Percentiles rank a stretch among this genome's conserved stretches.
phyloP scores from a whole-genome alignment of 2,797 vertebrate genomes.

The Eupleurogrammus muticus region DNA sequence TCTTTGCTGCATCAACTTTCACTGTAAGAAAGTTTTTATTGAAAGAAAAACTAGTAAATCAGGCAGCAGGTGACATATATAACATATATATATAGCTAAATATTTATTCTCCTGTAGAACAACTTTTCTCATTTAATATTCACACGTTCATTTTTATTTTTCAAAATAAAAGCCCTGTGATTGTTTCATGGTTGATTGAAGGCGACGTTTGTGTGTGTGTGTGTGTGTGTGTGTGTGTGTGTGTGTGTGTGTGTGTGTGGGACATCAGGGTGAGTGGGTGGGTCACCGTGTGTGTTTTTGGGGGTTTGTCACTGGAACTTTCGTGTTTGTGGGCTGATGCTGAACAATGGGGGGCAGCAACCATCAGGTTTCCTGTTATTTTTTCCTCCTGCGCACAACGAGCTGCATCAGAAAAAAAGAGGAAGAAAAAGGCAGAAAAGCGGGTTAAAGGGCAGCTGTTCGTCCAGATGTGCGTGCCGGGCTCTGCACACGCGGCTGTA shows the following conservation, averaged over 20 bases:
- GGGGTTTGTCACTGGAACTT: constrained; percentile 21
- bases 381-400: constrained; percentile 18
- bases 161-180: too few relatives aligned
- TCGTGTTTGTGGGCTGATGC: constrained; percentile 31
- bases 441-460: constrained; percentile 59
- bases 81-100: too few relatives aligned
- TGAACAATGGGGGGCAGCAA: constrained; percentile 45
- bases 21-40: too few relatives aligned
- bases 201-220: too few relatives aligned
- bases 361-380: neutral
- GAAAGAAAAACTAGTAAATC: too few relatives aligned
- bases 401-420: constrained; percentile 49
- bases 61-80: too few relatives aligned
- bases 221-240: constrained; percentile 1
- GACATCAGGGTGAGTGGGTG: constrained; percentile 40
- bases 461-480: constrained; percentile 56
- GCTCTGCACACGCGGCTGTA: constrained; percentile 23
- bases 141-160: too few relatives aligned
- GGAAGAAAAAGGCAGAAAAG: too few relatives aligned
- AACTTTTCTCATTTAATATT: too few relatives aligned
- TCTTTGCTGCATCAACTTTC: too few relatives aligned
- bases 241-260: constrained; percentile 36
- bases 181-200: too few relatives aligned
- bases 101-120: too few relatives aligned
- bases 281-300: constrained; percentile 23